Conservation (phyloP, 2,797 vertebrate genomes). For the Phrynocephalus vlangalii region DNA sequence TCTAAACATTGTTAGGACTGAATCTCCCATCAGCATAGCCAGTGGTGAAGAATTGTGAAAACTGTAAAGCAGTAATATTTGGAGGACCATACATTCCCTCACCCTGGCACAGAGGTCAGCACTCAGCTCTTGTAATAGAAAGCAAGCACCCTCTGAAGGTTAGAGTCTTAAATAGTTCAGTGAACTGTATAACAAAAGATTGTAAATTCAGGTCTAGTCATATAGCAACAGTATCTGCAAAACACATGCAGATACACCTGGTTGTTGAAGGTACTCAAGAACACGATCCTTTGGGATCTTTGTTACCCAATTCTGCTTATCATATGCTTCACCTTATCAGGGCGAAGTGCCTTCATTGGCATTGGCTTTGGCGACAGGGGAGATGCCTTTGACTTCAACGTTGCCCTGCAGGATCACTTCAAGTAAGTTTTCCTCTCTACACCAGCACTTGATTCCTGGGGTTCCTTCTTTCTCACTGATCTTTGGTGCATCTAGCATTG, state of each 20-base stretch:
- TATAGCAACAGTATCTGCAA: not conserved
- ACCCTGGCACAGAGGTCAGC: not conserved
- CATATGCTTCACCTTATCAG: slow-evolving; percentile 73
- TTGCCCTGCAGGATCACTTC: slow-evolving; percentile 95
- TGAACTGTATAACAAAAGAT: not conserved
- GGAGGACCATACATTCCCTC: not conserved
- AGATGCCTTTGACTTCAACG: slow-evolving; percentile 96
- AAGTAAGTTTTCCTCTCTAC: slow-evolving; percentile 82
- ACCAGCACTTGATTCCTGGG: not conserved
- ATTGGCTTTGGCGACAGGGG: slow-evolving; percentile 94
- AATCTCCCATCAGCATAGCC: not conserved
- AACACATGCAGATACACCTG: not conserved
- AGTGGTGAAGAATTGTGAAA: not conserved
- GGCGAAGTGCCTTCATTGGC: slow-evolving; percentile 94
- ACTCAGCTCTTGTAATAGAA: not conserved
- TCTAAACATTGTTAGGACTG: too few species aligned
- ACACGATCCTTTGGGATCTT: not conserved
- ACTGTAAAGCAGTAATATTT: too few species aligned
- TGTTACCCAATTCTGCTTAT: not conserved
- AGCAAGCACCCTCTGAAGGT: not conserved
- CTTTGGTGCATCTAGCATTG: not conserved
- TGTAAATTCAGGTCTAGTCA: not conserved
- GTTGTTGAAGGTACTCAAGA: not conserved
- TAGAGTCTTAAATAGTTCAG: not conserved
- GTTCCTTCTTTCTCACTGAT: not conserved